Base-by-base conservation (phyloP, 35 echinoderm and acorn worm species). In the Stichopus chloronotus region DNA sequence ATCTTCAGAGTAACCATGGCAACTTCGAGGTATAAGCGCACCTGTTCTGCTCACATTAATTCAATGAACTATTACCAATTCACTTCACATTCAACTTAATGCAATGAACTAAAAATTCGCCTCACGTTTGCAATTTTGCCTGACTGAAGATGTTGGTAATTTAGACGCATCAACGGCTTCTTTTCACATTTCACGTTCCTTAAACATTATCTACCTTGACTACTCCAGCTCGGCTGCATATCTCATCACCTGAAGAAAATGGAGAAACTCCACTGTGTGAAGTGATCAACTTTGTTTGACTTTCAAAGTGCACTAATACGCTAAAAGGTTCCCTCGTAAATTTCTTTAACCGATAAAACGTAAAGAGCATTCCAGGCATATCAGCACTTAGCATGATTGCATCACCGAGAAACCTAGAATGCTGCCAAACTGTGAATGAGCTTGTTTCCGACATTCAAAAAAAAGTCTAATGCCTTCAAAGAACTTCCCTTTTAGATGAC, bases 351-450 rank as follows among this genome's bases (percentile, higher is more conserved):
- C 78, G 53, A 25, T 81, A 81, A 81, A 81, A 81, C 43, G 24
- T 53, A 81, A 81, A 81, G 78, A 12, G 78, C 22, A 81, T 81
- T 13, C 53, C 21, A 81, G 78, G 24, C 25, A 81, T 55, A 53
- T 81, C 78, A 43, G 78, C 78, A 81, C 78, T 81, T 81, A 81
- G 78, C 20, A 81, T 81, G 78, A 81, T 81, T 81, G 78, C 78
- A 81, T 81, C 78, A 81, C 78, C 0, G 53, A 53, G 20, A 81
- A 17, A 52, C 7, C 78, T 12, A 25, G 14, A 13, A 52, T 25
- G 43, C 13, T 81, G 78, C 53, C 24, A 81, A 81, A 5, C 78
- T 25, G 53, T 53, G 43, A 81, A 81, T 81, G 78, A 81, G 25
- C 78, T 81, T 81, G 78, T 81, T 76, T 52, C 78, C 43, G 78